Evolutionary conservation across 2,797 vertebrate genomes (phyloP).

Genomic region (Mormyrops boulengeri): DNA sequence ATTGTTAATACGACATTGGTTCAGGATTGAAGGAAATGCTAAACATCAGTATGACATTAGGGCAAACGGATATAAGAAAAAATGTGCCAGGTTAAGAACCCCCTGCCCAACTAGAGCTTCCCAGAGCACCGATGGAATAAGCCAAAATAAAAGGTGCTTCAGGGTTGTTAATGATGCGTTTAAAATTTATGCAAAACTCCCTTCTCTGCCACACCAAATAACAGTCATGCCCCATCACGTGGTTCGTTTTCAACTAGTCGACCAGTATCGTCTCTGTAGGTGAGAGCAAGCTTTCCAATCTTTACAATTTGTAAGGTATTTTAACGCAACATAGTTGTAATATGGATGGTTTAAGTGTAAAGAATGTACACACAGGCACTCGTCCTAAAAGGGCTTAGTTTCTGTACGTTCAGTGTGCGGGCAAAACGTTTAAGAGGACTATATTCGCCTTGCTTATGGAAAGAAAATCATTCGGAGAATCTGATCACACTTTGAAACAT

Average conservation of each 20-base stretch:
- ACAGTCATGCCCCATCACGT: neutral
- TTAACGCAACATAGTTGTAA: neutral
- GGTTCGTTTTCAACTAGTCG: neutral
- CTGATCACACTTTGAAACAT: neutral
- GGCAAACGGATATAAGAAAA: neutral
- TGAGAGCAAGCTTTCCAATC: neutral
- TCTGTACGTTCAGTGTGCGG: neutral
- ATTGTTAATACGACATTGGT: neutral
- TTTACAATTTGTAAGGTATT: neutral
- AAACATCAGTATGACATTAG: neutral
- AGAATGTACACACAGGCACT: neutral
- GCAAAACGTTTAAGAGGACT: neutral
- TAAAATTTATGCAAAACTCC: neutral
- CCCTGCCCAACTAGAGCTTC: neutral
- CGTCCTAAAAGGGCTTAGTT: neutral
- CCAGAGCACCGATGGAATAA: neutral
- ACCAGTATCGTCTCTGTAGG: neutral
- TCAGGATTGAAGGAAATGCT: neutral
- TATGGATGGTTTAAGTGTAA: neutral
- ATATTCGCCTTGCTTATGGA: neutral
- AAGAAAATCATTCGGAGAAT: neutral
- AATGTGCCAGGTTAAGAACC: neutral
- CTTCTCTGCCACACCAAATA: neutral
- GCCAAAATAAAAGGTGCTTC: neutral
- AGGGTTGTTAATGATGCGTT: neutral